These are phyloP conservation scores for Hylaeus volcanicus DNA, from an alignment of 1,140 invertebrate genomes.

Conservation along the genomic window DNA sequence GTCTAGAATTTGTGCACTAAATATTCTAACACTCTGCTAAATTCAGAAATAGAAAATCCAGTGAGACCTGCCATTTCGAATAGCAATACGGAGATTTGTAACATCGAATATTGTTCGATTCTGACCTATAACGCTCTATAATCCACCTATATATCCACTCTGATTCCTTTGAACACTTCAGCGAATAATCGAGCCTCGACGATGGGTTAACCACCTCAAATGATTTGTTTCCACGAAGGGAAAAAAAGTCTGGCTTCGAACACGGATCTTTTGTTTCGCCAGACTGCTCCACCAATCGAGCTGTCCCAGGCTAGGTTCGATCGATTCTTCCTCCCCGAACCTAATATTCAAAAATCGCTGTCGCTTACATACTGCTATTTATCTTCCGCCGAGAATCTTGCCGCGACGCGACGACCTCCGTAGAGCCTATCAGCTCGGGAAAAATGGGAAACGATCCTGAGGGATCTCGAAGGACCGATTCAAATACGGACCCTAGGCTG, in stretches of 20 bases:
- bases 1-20: too few relatives aligned
- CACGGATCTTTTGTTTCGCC: neutral
- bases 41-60: too few relatives aligned
- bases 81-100: too few relatives aligned
- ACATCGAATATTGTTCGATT: too few relatives aligned
- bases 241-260: neutral
- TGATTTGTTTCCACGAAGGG: neutral
- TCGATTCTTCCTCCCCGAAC: neutral
- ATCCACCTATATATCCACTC: neutral
- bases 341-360: conserved; percentile 8
- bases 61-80: too few relatives aligned
- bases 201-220: neutral
- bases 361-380: conserved; percentile 10
- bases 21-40: too few relatives aligned
- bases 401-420: neutral
- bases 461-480: neutral
- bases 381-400: conserved; percentile 1
- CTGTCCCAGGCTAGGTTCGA: neutral
- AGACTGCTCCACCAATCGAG: neutral
- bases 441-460: conserved; percentile 1
- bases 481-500: neutral
- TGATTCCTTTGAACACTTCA: neutral
- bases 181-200: neutral
- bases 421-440: neutral
- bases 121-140: too few relatives aligned